phyloP scores from a whole-genome alignment of 37 sponge, comb jelly and placozoan species.

The Beroe forskalii region DNA sequence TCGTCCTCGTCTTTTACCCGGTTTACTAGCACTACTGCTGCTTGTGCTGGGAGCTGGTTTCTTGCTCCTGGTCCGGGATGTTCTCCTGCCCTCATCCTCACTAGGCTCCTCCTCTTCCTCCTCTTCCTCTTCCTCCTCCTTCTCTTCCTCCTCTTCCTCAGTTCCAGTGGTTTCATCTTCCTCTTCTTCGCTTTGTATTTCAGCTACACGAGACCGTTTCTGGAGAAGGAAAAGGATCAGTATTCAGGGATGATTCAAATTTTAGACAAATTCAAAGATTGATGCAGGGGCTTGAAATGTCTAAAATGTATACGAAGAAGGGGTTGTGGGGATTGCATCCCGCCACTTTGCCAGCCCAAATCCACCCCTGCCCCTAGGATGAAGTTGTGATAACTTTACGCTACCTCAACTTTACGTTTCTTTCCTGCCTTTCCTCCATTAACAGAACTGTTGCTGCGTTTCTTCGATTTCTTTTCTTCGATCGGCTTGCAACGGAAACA shows the following conservation, averaged over 20 bases:
- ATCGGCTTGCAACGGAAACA: slow-evolving; percentile 15
- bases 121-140: not conserved
- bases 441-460: not conserved
- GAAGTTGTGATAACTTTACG: not conserved
- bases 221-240: not conserved
- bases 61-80: not conserved
- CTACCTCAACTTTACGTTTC: slow-evolving; percentile 28
- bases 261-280: not conserved
- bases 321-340: too few relatives aligned
- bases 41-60: not conserved
- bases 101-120: not conserved
- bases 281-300: too few relatives aligned
- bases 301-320: too few relatives aligned
- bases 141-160: not conserved
- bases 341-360: too few relatives aligned
- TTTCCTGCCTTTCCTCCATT: not conserved
- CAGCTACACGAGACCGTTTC: slow-evolving; percentile 6
- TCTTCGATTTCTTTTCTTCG: not conserved
- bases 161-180: not conserved
- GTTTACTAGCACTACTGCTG: too few relatives aligned
- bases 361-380: too few relatives aligned
- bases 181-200: slow-evolving; percentile 12
- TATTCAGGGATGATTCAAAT: not conserved
- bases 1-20: not conserved
- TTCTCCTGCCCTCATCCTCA: not conserved